A percentile compares a stretch with the other conserved stretches of the same genome.
phyloP scores from a whole-genome alignment of 2,888 invertebrate species.

The Calliphora vomitoria region DNA sequence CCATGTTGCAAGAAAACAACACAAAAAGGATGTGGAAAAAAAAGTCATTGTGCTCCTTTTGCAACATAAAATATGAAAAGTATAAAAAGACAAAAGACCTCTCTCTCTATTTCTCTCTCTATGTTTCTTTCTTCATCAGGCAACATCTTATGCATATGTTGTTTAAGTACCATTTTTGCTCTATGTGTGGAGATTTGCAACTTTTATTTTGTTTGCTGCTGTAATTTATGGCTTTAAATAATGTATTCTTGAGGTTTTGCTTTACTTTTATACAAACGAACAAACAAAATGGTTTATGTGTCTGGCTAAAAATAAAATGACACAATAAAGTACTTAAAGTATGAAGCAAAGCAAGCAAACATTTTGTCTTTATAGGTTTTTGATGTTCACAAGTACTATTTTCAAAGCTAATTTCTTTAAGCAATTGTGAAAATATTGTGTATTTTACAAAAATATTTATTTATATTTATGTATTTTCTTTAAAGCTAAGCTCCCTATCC shows the following conservation, averaged over 20 bases:
- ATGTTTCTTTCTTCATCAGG: neutral
- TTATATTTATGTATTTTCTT: neutral
- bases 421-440: slow-evolving; percentile 4
- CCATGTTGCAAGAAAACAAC: slow-evolving; percentile 43
- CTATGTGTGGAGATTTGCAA: slow-evolving; percentile 12
- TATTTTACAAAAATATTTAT: neutral
- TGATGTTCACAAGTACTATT: slow-evolving; percentile 45
- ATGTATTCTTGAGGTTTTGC: slow-evolving; percentile 63
- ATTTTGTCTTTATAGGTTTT: slow-evolving; percentile 50
- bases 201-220: slow-evolving; percentile 46
- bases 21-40: neutral
- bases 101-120: neutral
- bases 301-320: slow-evolving; percentile 68
- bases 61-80: slow-evolving; percentile 47
- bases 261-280: neutral
- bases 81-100: slow-evolving; percentile 39
- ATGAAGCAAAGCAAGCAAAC: neutral
- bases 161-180: slow-evolving; percentile 33
- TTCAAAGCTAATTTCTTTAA: slow-evolving; percentile 45
- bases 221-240: slow-evolving; percentile 59
- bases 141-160: slow-evolving; percentile 30
- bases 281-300: slow-evolving; percentile 71
- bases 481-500: neutral
- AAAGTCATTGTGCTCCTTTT: slow-evolving; percentile 29
- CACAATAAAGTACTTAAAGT: slow-evolving; percentile 72